phyloP scores from a whole-genome alignment of 2,113 vertebrate genomes.

The Onychorhynchus coronatus region DNA sequence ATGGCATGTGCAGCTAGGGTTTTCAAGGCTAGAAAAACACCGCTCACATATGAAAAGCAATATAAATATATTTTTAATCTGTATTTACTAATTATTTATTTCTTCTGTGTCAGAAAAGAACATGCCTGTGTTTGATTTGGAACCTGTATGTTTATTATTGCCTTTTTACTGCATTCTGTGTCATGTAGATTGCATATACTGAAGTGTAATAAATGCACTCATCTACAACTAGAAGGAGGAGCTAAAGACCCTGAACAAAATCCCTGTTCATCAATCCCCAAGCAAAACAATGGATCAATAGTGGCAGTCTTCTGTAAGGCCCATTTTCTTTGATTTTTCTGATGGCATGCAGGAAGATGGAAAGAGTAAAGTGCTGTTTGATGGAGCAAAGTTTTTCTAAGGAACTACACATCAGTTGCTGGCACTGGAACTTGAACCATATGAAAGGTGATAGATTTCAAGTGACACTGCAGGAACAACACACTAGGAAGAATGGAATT shows the following conservation, averaged over 20 bases:
- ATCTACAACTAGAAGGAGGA: not conserved
- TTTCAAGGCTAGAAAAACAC: not conserved
- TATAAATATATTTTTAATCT: not conserved
- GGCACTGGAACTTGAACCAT: not conserved
- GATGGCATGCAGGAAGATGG: accelerated
- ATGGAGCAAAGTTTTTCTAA: not conserved
- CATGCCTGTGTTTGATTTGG: not conserved
- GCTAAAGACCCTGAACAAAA: not conserved
- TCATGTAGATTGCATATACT: not conserved
- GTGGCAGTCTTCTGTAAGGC: not conserved
- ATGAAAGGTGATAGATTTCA: not conserved
- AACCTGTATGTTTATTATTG: not conserved
- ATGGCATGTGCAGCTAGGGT: accelerated
- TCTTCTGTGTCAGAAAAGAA: not conserved
- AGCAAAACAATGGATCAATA: not conserved
- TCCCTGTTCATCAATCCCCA: not conserved
- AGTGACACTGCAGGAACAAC: not conserved
- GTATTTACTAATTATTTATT: not conserved
- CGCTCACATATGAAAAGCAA: not conserved
- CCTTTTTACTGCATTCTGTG: not conserved
- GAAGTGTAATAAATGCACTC: not conserved
- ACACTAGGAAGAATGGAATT: not conserved
- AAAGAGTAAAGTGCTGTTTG: not conserved
- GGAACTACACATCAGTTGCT: not conserved
- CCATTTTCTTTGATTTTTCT: not conserved